Conservation (phyloP, 2,113 vertebrate species). For the Echinops telfairi region DNA sequence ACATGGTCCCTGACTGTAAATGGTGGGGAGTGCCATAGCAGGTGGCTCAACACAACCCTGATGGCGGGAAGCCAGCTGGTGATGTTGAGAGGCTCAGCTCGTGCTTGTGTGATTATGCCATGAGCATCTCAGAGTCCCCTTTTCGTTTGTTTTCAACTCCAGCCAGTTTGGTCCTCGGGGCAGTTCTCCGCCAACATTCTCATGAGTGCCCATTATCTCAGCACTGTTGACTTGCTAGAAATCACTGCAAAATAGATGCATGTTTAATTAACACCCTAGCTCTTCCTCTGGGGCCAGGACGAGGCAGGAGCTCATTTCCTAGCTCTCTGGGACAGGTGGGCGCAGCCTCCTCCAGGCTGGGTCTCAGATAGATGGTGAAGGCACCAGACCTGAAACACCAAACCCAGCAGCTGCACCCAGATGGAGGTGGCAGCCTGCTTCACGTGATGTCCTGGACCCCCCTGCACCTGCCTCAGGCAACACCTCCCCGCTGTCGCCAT, state of each 20-base stretch:
- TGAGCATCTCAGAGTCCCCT: neutral
- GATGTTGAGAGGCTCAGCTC: neutral
- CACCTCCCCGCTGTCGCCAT: neutral
- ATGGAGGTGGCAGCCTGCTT: neutral
- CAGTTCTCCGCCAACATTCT: neutral
- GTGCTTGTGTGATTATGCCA: neutral
- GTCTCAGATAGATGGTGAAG: neutral
- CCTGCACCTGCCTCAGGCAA: neutral
- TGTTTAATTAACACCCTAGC: neutral
- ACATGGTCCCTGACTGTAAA: neutral
- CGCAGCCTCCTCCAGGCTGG: neutral
- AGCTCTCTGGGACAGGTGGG: neutral
- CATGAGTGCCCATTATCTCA: neutral
- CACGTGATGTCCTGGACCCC: neutral
- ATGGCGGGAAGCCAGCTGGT: neutral
- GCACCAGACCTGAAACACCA: neutral
- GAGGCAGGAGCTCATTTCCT: neutral
- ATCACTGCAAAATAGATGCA: neutral
- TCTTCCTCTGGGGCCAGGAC: neutral
- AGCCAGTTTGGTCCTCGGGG: neutral
- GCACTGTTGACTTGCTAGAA: neutral
- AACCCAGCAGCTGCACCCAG: no score
- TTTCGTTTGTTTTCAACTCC: conserved; percentile 29
- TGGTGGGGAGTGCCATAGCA: neutral
- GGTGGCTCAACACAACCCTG: neutral